Evolutionary conservation across 2,113 vertebrate species (phyloP).

Genomic region (Hemicordylus capensis): DNA sequence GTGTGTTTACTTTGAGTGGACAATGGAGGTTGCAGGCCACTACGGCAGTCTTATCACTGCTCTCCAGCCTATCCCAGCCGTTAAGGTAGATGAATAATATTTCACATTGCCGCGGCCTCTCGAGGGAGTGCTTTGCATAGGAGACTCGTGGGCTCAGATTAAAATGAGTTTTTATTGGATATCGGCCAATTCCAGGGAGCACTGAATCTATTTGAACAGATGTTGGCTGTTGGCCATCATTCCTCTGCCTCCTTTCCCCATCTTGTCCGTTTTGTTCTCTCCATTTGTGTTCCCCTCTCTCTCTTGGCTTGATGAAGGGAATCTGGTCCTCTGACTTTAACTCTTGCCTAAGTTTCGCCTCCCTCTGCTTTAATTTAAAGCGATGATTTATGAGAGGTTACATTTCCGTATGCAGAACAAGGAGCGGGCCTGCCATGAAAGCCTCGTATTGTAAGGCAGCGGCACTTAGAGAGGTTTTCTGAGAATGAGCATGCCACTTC

Average conservation of each 20-base stretch:
- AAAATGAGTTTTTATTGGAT: conserved; percentile 77
- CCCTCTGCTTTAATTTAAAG: not conserved
- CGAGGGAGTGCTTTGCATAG: conserved; percentile 61
- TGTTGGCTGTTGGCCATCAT: conserved; percentile 63
- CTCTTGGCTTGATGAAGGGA: not conserved
- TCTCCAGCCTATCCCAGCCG: not conserved
- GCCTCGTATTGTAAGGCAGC: not conserved
- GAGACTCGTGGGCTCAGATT: conserved; percentile 65
- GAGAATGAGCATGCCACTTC: not conserved
- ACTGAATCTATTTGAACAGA: conserved; percentile 60
- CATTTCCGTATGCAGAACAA: not conserved
- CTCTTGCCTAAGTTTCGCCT: accelerated
- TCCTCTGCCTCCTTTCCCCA: conserved; percentile 38
- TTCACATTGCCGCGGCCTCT: conserved; percentile 39
- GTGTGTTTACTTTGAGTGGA: not conserved
- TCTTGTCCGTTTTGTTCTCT: conserved; percentile 21
- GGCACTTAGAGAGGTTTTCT: not conserved
- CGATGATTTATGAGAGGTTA: not conserved
- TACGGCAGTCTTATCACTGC: not conserved
- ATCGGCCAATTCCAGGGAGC: conserved; percentile 61
- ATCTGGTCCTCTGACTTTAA: conserved; percentile 21
- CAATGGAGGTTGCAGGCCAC: not conserved
- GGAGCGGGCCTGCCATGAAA: not conserved
- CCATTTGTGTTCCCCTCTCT: not conserved
- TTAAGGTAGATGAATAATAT: conserved; percentile 40